Evolutionary conservation across 2,797 vertebrate species (phyloP), one percentile per base, ranked within the genome.

Genomic region (Sebastes kiyomatsui): DNA sequence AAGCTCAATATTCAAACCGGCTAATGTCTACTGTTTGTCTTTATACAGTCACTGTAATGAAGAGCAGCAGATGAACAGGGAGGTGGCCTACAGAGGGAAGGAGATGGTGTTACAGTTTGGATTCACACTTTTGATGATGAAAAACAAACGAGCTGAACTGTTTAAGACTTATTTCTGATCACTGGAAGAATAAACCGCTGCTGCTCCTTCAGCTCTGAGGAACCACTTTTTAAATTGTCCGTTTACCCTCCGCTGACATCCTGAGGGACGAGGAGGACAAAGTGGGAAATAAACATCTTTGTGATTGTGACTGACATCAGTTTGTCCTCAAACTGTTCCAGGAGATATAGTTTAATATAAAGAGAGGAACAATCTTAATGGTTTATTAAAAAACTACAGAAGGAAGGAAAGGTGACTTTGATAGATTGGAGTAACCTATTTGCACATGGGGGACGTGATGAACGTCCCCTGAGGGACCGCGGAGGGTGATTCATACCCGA

Each of bases 311-410:
- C 42, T 35, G 72, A 70, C 66, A 28, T 35, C 38, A 35, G 71
- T 62, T 78, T 58, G 83, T 81, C 83, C 83, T 68, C 59, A 33
- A 64, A 65, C 72, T 33, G 66, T 35, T 72, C 75, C 42, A n/a
- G 8, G 46, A 66, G 49, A 35, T 35, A 54, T 6, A n/a, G 12
- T 35, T 67, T 16, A 14, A 71, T 13, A 35, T 14, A 56, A 65
- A 61, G 5, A 58, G 14, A 12, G 62, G 46, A 49, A 9, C 46
- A 49, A 49, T 49, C 46, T 49, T 20, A 18, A 42, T 13, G 18
- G 18, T 49, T 49, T 22, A 67, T 72, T 60, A 35, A 35, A 64
- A 61, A 61, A 13, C 2, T 0, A n/a, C 66, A 27, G 35, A 35
- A 13, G 35, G 27, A 28, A 49, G 42, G 12, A 32, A 23, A 60